These are phyloP conservation scores for Acromyrmex echinatior DNA, from an alignment of 1,140 invertebrate species.

Conservation along the genomic window DNA sequence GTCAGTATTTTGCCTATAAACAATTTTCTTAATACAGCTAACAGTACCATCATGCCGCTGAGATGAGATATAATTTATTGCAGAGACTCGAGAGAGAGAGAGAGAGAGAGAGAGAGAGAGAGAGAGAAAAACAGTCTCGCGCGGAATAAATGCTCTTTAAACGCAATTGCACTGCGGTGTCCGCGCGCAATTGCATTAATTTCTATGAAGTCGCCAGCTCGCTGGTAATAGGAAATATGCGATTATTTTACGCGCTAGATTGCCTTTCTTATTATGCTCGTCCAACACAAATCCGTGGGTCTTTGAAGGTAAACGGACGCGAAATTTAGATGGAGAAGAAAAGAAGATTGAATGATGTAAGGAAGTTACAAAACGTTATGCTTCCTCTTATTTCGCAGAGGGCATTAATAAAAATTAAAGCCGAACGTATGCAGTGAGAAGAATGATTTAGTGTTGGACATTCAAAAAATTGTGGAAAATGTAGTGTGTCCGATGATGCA, in stretches of 20 bases:
- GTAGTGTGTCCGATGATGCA: conserved; percentile 21
- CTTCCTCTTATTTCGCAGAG: too few relatives aligned
- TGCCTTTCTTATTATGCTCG: conserved; percentile 37
- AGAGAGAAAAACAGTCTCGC: conserved; percentile 22
- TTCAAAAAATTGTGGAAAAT: conserved; percentile 31
- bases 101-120: conserved; percentile 6
- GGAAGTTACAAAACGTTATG: background rate
- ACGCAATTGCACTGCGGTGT: conserved; percentile 47
- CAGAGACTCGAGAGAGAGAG: background rate
- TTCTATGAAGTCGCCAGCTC: conserved; percentile 50
- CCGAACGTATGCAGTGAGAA: background rate
- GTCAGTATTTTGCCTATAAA: conserved; percentile 49
- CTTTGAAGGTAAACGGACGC: conserved; percentile 9
- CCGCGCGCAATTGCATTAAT: conserved; percentile 54
- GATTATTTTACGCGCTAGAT: conserved; percentile 49
- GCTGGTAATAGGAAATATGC: conserved; percentile 8
- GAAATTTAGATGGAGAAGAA: background rate
- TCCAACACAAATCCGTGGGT: background rate
- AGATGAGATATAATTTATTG: conserved; percentile 45
- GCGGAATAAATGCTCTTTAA: conserved; percentile 53
- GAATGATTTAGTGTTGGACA: background rate
- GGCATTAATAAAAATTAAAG: background rate
- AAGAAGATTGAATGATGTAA: background rate
- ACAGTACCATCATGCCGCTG: conserved; percentile 41
- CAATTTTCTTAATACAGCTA: conserved; percentile 60